A percentile compares a stretch with the other conserved stretches of the same genome.
Conservation (phyloP, 2,888 invertebrate genomes). For the Oeneis ivallda region DNA sequence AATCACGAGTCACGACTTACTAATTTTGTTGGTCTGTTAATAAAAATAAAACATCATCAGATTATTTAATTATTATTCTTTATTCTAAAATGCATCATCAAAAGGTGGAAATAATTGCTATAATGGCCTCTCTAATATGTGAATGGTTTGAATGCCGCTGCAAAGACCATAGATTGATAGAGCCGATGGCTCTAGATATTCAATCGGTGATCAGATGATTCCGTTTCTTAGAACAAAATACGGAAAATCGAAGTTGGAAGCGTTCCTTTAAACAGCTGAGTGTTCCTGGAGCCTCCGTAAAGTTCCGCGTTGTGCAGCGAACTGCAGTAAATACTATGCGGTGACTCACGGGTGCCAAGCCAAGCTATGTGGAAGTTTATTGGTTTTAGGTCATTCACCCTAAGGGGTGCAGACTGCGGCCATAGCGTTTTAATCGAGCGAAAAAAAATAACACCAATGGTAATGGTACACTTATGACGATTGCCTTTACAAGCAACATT, state of each 20-base stretch:
- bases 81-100: neutral
- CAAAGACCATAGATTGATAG: neutral
- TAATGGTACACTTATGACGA: neutral
- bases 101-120: neutral
- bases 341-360: conserved; percentile 45
- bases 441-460: neutral
- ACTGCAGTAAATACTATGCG: conserved; percentile 46
- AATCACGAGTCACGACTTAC: conserved; percentile 48
- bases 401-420: conserved; percentile 33
- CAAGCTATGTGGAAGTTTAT: conserved; percentile 42
- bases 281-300: conserved; percentile 34
- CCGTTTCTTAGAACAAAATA: conserved; percentile 11
- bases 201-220: neutral
- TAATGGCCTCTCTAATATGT: neutral
- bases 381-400: conserved; percentile 48
- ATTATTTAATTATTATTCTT: neutral
- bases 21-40: conserved; percentile 28
- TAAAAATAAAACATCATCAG: neutral
- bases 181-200: neutral
- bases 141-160: neutral
- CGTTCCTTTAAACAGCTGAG: conserved; percentile 22
- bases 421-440: conserved; percentile 3
- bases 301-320: conserved; percentile 39
- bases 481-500: neutral
- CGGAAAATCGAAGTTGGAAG: conserved; percentile 3